These are phyloP conservation scores for Thamnophis elegans DNA, from an alignment of 2,797 vertebrate species.

Conservation along the genomic window DNA sequence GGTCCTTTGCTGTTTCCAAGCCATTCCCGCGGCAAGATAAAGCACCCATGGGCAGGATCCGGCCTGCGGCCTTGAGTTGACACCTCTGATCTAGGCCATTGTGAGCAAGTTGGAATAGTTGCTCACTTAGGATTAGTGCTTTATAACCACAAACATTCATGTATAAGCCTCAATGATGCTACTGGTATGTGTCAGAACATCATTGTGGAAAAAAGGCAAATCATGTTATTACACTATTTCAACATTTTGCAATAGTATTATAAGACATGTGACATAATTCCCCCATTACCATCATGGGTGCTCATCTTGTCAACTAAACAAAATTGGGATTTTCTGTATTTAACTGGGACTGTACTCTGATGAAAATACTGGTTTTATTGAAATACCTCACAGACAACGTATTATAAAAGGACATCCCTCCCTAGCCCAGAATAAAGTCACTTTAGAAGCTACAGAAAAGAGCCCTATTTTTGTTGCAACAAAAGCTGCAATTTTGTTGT, in stretches of 20 bases:
- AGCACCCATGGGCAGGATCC: too few species aligned
- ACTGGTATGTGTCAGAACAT: not conserved
- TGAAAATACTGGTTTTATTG: not conserved
- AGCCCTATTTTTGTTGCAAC: constrained; percentile 22
- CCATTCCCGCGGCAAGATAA: too few species aligned
- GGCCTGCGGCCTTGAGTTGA: too few species aligned
- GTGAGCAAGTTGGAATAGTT: not conserved
- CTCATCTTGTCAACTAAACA: not conserved
- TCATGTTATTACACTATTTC: not conserved
- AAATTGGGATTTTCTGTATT: not conserved
- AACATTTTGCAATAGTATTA: not conserved
- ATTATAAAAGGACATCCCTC: not conserved
- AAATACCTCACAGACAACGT: not conserved
- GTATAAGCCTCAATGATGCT: not conserved
- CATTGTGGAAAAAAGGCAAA: not conserved
- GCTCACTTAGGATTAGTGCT: not conserved
- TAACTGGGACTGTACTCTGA: not conserved
- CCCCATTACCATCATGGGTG: not conserved
- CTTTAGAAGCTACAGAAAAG: not conserved
- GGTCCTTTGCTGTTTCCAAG: too few species aligned
- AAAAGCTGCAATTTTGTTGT: constrained; percentile 49
- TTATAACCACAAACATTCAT: not conserved
- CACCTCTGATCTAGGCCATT: not conserved
- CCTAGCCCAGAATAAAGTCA: not conserved
- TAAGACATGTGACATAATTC: not conserved